phyloP scores from a whole-genome alignment of 92 coral and sea anemone genomes.

The Actinernus sp. region DNA sequence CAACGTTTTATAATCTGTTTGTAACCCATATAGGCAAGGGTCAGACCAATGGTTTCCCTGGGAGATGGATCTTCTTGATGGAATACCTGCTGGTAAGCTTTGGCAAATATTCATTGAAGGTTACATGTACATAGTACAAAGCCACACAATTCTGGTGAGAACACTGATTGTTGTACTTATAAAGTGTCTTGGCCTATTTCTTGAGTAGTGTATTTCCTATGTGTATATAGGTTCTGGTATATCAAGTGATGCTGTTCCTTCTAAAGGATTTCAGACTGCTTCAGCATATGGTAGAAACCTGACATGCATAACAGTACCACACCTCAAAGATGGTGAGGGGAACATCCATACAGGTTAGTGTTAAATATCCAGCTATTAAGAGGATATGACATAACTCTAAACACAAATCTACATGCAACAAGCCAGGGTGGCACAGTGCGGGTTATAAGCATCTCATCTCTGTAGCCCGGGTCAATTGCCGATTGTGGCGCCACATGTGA shows the following conservation, averaged over 20 bases:
- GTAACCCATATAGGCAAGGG: conserved; percentile 71
- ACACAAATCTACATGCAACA: too few relatives aligned
- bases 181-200: too few relatives aligned
- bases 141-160: too few relatives aligned
- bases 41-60: conserved; percentile 97
- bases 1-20: too few relatives aligned
- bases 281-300: conserved; percentile 66
- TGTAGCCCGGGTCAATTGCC: too few relatives aligned
- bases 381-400: too few relatives aligned
- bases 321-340: conserved; percentile 74
- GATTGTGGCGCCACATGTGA: too few relatives aligned
- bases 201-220: too few relatives aligned
- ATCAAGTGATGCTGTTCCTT: background rate
- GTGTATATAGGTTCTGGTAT: background rate
- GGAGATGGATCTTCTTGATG: conserved; percentile 90
- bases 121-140: background rate
- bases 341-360: conserved; percentile 81
- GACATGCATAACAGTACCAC: conserved; percentile 74
- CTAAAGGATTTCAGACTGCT: conserved; percentile 65
- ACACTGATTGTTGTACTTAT: too few relatives aligned
- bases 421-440: too few relatives aligned
- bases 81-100: conserved; percentile 15
- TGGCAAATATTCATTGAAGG: background rate
- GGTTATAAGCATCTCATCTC: too few relatives aligned
- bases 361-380: background rate